Percentiles rank a stretch among this genome's conserved stretches.
phyloP scores from a whole-genome alignment of 2,888 invertebrate species.

The Suillia variegata region DNA sequence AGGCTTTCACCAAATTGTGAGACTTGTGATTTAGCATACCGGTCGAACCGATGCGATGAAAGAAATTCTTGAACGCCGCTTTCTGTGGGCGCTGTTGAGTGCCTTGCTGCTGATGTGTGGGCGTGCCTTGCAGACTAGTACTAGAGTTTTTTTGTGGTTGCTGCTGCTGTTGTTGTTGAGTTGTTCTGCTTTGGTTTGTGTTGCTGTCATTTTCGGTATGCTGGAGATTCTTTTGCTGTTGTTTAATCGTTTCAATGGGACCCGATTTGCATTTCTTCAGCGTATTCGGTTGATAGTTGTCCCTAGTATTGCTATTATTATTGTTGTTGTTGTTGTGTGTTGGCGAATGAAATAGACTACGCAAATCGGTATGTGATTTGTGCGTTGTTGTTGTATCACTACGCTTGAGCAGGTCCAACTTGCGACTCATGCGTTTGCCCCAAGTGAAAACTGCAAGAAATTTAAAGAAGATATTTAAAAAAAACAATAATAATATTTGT shows the following conservation, averaged over 20 bases:
- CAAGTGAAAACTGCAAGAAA: slow-evolving; percentile 70
- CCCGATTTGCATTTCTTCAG: slow-evolving; percentile 65
- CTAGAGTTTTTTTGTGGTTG: not conserved
- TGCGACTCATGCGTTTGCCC: slow-evolving; percentile 80
- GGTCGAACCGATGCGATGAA: slow-evolving; percentile 77
- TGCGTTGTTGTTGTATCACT: slow-evolving; percentile 61
- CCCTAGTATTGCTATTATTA: slow-evolving; percentile 30
- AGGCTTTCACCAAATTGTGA: slow-evolving; percentile 54
- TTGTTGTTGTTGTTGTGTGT: slow-evolving; percentile 43
- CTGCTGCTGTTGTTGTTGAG: slow-evolving; percentile 30
- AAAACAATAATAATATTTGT: too few relatives aligned
- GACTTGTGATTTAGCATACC: slow-evolving; percentile 70
- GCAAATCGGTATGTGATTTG: slow-evolving; percentile 63
- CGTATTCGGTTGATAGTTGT: slow-evolving; percentile 43
- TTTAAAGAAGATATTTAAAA: not conserved
- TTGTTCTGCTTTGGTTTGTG: not conserved
- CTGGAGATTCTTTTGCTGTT: slow-evolving; percentile 41
- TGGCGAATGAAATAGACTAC: slow-evolving; percentile 61
- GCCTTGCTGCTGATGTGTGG: slow-evolving; percentile 38
- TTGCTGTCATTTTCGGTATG: slow-evolving; percentile 31
- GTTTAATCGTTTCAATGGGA: slow-evolving; percentile 64
- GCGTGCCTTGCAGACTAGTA: slow-evolving; percentile 39
- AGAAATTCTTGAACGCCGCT: slow-evolving; percentile 74
- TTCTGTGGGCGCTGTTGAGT: slow-evolving; percentile 59
- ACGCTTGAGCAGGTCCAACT: slow-evolving; percentile 75